phyloP scores from a whole-genome alignment of 2,113 vertebrate species.

The Dipodomys spectabilis region DNA sequence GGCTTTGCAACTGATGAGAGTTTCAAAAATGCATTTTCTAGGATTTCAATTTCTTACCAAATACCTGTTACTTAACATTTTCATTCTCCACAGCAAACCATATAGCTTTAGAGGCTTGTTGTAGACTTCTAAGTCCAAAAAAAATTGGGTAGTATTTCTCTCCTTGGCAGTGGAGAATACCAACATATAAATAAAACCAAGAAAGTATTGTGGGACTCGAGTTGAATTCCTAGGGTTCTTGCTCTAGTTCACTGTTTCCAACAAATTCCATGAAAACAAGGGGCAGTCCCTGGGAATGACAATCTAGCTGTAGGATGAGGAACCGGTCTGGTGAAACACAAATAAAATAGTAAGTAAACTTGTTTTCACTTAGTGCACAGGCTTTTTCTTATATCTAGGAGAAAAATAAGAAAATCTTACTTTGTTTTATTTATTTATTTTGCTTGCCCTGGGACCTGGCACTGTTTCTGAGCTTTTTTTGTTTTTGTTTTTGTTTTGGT shows the following conservation, averaged over 20 bases:
- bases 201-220: neutral
- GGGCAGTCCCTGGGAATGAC: neutral
- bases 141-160: neutral
- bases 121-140: slow-evolving; percentile 15
- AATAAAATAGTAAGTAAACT: neutral
- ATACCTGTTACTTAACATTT: slow-evolving; percentile 9
- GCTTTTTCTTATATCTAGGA: neutral
- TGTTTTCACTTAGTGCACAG: neutral
- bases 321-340: neutral
- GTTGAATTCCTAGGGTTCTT: neutral
- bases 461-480: too few relatives aligned
- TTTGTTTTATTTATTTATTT: neutral
- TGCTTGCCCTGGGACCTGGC: too few relatives aligned
- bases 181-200: neutral
- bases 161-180: neutral
- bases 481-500: too few relatives aligned
- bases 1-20: neutral
- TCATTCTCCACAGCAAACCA: slow-evolving; percentile 25
- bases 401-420: neutral
- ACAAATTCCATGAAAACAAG: neutral
- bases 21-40: neutral
- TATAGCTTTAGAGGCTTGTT: neutral
- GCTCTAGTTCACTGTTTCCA: neutral
- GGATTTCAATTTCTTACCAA: slow-evolving; percentile 29
- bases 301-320: neutral